phyloP scores from a whole-genome alignment of 2,113 vertebrate species.

The Gavialis gangeticus region DNA sequence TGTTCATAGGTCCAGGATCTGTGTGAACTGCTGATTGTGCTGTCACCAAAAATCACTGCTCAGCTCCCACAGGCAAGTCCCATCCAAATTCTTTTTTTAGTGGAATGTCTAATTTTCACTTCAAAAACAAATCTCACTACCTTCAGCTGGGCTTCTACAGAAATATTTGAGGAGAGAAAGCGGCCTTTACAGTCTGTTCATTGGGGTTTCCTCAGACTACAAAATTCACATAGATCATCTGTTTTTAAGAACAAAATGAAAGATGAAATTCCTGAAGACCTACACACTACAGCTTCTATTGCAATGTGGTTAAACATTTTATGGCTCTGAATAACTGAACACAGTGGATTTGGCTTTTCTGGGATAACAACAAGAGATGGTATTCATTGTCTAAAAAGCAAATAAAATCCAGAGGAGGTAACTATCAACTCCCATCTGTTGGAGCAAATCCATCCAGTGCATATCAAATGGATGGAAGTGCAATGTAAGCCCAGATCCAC shows the following conservation, averaged over 20 bases:
- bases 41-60: constrained; percentile 1
- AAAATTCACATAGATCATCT: background rate
- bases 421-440: background rate
- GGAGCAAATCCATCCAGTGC: background rate
- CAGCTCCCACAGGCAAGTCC: background rate
- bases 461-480: background rate
- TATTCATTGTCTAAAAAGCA: background rate
- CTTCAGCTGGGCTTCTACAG: background rate
- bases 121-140: background rate
- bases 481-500: constrained; percentile 5
- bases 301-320: background rate
- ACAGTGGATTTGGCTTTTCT: background rate
- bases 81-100: background rate
- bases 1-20: too few relatives aligned
- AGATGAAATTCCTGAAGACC: background rate
- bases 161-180: background rate
- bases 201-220: background rate
- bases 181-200: background rate
- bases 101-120: background rate
- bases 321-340: background rate
- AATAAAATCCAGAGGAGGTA: background rate
- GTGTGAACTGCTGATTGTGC: background rate
- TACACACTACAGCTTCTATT: background rate
- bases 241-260: background rate
- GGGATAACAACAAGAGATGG: background rate